phyloP scores from a whole-genome alignment of 2,797 vertebrate species.

The Pogonophryne albipinna region DNA sequence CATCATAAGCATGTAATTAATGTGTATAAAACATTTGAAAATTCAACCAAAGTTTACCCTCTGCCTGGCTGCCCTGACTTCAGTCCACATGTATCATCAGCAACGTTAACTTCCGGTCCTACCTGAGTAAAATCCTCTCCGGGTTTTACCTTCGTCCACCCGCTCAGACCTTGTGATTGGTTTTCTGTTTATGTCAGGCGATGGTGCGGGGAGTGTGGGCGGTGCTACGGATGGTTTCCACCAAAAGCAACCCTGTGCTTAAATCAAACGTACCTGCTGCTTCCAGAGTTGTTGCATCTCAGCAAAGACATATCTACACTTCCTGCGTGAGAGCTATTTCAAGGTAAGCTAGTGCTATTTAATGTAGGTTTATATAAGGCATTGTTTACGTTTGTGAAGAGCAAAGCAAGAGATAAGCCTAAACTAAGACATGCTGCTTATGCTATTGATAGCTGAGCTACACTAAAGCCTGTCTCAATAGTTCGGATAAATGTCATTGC shows the following conservation, averaged over 20 bases:
- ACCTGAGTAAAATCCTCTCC: neutral
- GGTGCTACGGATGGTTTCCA: constrained; percentile 70
- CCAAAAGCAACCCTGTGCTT: constrained; percentile 30
- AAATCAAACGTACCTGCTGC: constrained; percentile 53
- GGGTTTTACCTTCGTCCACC: constrained; percentile 16
- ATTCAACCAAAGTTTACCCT: neutral
- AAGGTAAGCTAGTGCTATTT: constrained; percentile 53
- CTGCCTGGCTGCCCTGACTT: too few species aligned
- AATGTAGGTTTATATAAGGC: fast-evolving
- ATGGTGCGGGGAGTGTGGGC: constrained; percentile 82
- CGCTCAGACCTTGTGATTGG: constrained; percentile 78
- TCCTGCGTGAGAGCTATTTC: constrained; percentile 2
- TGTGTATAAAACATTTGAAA: neutral
- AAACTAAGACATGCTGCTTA: neutral
- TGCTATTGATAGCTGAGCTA: constrained; percentile 26
- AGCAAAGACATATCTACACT: neutral
- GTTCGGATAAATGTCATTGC: neutral
- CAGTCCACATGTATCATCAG: too few species aligned
- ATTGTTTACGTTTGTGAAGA: neutral
- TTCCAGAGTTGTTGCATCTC: neutral
- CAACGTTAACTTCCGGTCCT: constrained; percentile 11
- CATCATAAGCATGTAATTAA: neutral
- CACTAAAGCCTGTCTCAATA: neutral
- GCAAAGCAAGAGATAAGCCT: constrained; percentile 22
- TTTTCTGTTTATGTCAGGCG: constrained; percentile 63